A percentile compares a stretch with the other conserved stretches of the same genome.
These are phyloP conservation scores for Mycalesis mineus DNA, from an alignment of 2,888 invertebrate species.

Conservation along the genomic window DNA sequence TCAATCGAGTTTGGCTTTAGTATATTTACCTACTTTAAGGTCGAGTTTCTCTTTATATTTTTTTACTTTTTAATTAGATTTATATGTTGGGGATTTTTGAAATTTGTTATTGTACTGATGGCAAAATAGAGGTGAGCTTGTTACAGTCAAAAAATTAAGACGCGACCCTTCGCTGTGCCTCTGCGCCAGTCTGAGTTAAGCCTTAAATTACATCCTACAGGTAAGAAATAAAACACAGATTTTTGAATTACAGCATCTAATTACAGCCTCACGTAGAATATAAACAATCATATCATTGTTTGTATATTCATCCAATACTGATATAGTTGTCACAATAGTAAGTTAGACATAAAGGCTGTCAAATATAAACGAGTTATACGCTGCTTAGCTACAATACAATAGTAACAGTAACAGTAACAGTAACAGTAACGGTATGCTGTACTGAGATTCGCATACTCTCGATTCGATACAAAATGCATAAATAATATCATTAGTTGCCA, in stretches of 20 bases:
- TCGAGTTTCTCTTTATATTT: too few species aligned
- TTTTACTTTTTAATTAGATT: too few species aligned
- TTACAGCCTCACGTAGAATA: constrained; percentile 56
- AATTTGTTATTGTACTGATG: too few species aligned
- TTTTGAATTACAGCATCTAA: constrained; percentile 39
- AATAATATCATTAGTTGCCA: neutral
- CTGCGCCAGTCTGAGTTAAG: too few species aligned
- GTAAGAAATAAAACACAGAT: neutral
- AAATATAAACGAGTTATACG: neutral
- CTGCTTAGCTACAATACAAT: neutral
- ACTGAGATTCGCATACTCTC: constrained; percentile 32
- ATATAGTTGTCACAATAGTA: constrained; percentile 28
- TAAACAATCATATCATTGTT: constrained; percentile 34
- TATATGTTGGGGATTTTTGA: too few species aligned
- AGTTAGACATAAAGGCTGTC: neutral
- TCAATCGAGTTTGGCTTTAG: too few species aligned
- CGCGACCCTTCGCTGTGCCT: too few species aligned
- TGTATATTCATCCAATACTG: constrained; percentile 57
- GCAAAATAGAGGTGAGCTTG: too few species aligned
- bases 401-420: too few species aligned
- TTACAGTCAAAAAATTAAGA: too few species aligned
- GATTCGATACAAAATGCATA: constrained; percentile 4
- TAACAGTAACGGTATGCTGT: constrained; percentile 14
- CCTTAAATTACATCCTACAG: too few species aligned
- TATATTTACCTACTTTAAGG: too few species aligned